Conservation (phyloP, 1,140 invertebrate species). For the Drosophila arizonae region DNA sequence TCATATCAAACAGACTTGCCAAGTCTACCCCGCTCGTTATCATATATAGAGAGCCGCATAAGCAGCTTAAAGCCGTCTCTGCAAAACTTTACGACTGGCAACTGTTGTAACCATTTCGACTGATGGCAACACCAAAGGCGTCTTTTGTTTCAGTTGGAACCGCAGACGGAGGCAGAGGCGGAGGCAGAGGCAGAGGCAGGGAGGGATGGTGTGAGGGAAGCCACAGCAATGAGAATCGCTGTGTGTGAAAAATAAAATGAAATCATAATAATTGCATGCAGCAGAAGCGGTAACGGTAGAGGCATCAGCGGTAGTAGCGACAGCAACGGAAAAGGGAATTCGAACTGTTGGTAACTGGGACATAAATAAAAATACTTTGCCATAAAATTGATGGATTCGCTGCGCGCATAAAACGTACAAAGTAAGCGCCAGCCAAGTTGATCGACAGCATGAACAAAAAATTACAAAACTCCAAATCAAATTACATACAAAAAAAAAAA, state of each 20-base stretch:
- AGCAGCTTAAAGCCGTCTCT: constrained; percentile 71
- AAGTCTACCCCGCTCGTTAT: background rate
- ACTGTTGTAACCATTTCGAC: constrained; percentile 41
- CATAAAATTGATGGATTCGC: constrained; percentile 77
- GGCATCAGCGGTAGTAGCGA: background rate
- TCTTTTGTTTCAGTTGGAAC: constrained; percentile 60
- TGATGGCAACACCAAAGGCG: constrained; percentile 14
- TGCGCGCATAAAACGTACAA: constrained; percentile 49
- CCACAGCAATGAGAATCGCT: constrained; percentile 26
- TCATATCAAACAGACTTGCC: too few species aligned
- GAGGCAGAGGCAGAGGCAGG: constrained; percentile 23
- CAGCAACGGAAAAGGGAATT: constrained; percentile 6
- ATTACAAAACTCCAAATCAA: constrained; percentile 14
- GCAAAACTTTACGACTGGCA: constrained; percentile 70
- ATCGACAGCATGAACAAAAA: constrained; percentile 33
- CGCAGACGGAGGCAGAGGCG: background rate
- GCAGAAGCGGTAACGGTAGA: background rate
- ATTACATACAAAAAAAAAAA: constrained; percentile 19
- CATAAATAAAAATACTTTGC: constrained; percentile 55
- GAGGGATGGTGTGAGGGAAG: constrained; percentile 11
- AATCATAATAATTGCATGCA: constrained; percentile 47
- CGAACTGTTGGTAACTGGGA: constrained; percentile 29
- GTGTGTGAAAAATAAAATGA: constrained; percentile 14
- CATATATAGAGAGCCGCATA: constrained; percentile 32
- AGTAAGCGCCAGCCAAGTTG: constrained; percentile 30